Base-by-base conservation (phyloP, 2,113 vertebrate species). In the Abramis brama region DNA sequence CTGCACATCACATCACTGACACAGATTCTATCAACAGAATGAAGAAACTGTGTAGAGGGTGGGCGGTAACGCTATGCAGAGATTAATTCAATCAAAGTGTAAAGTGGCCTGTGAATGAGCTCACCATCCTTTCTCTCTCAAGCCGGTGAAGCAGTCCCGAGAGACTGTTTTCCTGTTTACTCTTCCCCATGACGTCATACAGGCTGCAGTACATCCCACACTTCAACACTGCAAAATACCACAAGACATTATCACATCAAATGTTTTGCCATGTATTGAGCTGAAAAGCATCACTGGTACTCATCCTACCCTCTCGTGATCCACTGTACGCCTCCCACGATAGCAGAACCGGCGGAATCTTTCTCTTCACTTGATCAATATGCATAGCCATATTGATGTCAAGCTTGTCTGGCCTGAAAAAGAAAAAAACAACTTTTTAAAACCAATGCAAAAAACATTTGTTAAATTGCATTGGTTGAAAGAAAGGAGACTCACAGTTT, bases 51-150 rank as follows among this genome's bases (percentile, higher is more conserved):
- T 43, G 39, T 19, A 11, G 50, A 79, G 71, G 76, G 59, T 80
- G 39, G 36, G 78, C 8, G 39, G 59, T 25, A 39, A 47, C 1
- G 15, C 59, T 23, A 30, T 0, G 39, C 15, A 27, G 23, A 47
- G 36, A 25, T 76, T n/a, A 77, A 74, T 47, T 47, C 10, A 79
- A 84, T 47, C 27, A 79, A 85, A 76, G 27, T 3, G 5, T 17
- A 50, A 70, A 55, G n/a, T 50, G 6, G 59, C 27, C 0, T 33
- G 52, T 23, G 76, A 89, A 47, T 60, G 17, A 19, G 15, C 94
- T 97, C 92, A 99, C 98, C 93, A 98, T 95, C 89, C 96, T 96
- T 83, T 99, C 98, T 88, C 93, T 96, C 91, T 99, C 97, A 90
- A 99, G 94, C 90, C 97, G 98, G 86, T 97, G 95, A 85, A 98